Base-by-base conservation (phyloP, 2,888 invertebrate species). In the Heterodera filipjevi region DNA sequence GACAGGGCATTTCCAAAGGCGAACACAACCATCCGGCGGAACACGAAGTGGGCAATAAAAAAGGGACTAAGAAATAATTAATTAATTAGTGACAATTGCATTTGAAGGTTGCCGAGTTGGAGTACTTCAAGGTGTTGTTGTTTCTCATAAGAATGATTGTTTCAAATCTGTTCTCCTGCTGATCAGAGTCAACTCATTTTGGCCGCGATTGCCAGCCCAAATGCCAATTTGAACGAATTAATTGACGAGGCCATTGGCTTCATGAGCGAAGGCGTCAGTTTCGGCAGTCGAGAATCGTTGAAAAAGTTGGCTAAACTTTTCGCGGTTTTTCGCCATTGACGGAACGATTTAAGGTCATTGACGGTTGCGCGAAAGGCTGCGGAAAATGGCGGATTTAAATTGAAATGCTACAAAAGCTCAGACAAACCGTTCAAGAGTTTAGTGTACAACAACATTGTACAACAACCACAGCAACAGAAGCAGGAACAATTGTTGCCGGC, bases 81-180 rank as follows among this genome's bases (percentile, higher is more conserved):
- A 1, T 39, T 1, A 39, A 2, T 39, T 39, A 39, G 39, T 1
- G 6, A 1, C 6, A 12, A 39, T 10, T 10, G 39, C 39, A 8
- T 8, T 64, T 14, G n/a, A 64, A 68, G 68, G 83, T 85, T 12
- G 88, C 88, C n/a, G 88, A 88, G 77, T 81, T 88, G 74, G 88
- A 88, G 80, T 88, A 85, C 82, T 87, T 87, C 81, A 87, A 88
- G 86, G 87, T 87, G 72, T n/a, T n/a, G n/a, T n/a, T n/a, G n/a
- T n/a, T n/a, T n/a, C n/a, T n/a, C n/a, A 79, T 46, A 19, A 10
- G 30, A 32, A 22, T 71, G 49, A 16, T 44, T 53, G 6, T 22
- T 19, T 66, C 44, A 44, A 70, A 70, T 70, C n/a, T 14, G 8
- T 27, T 59, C 32, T 76, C 84, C n/a, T n/a, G n/a, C n/a, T 68